A percentile compares a stretch with the other conserved stretches of the same genome.
These are phyloP conservation scores for Cheilosia urbana DNA, from an alignment of 2,888 invertebrate species.

Conservation along the genomic window DNA sequence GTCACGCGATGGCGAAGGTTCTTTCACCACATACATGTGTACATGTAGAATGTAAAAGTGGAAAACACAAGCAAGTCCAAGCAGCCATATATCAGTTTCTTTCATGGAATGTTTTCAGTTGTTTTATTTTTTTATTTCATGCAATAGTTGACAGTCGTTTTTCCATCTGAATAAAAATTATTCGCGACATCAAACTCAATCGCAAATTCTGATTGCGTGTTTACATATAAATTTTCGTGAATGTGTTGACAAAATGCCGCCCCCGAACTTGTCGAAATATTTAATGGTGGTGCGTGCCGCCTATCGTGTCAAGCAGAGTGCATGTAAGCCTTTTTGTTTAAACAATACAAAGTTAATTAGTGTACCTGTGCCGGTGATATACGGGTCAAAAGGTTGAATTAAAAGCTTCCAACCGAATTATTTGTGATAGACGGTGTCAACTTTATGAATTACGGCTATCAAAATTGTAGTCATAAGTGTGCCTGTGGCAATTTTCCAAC, in stretches of 20 bases:
- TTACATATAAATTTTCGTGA: conserved; percentile 4
- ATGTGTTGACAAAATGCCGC: conserved; percentile 69
- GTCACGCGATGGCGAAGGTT: conserved; percentile 36
- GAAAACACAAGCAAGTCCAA: not conserved
- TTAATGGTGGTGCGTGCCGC: conserved; percentile 80
- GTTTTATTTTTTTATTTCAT: conserved; percentile 55
- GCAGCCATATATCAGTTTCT: conserved; percentile 4
- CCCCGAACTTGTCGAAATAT: conserved; percentile 79
- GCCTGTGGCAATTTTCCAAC: not conserved
- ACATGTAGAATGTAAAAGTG: not conserved
- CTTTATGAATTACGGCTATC: not conserved
- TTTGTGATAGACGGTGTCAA: conserved; percentile 1
- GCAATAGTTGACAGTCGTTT: conserved; percentile 48
- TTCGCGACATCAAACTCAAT: conserved; percentile 20
- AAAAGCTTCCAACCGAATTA: not conserved
- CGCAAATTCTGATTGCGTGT: conserved; percentile 39
- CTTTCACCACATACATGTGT: not conserved
- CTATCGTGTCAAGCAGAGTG: conserved; percentile 46
- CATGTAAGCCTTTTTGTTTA: conserved; percentile 57
- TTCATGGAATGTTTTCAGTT: conserved; percentile 38
- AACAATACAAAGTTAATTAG: conserved; percentile 17
- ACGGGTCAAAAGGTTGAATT: not conserved
- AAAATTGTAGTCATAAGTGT: no score
- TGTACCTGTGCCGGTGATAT: not conserved
- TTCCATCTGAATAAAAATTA: conserved; percentile 19